Percentiles rank a stretch among this genome's conserved stretches.
phyloP scores from a whole-genome alignment of 2,888 invertebrate species.

The Amaurobius ferox region DNA sequence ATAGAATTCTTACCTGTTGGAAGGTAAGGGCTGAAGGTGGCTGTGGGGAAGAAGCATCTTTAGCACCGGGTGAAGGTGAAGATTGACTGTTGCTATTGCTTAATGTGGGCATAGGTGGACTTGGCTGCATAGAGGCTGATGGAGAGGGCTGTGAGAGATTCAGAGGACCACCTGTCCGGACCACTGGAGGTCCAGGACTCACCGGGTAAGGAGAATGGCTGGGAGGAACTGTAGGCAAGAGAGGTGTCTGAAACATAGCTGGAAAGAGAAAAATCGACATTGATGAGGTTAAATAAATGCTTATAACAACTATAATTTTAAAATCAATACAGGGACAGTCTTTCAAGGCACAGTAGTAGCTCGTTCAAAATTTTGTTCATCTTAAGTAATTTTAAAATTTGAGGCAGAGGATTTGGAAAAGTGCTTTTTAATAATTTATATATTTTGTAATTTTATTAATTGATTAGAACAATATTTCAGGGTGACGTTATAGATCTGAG shows the following conservation, averaged over 20 bases:
- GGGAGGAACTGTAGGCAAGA: conserved; percentile 77
- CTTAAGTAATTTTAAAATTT: too few relatives aligned
- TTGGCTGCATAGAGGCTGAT: conserved; percentile 80
- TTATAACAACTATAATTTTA: too few relatives aligned
- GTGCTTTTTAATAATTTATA: too few relatives aligned
- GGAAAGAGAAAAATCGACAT: conserved; percentile 20
- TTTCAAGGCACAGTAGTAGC: too few relatives aligned
- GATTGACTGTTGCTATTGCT: conserved; percentile 71
- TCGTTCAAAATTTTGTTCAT: too few relatives aligned
- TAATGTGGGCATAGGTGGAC: conserved; percentile 80
- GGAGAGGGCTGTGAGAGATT: conserved; percentile 69
- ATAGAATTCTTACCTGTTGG: conserved; percentile 70
- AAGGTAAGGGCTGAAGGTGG: conserved; percentile 73
- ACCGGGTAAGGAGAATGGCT: conserved; percentile 73
- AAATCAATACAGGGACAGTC: too few relatives aligned
- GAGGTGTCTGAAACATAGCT: conserved; percentile 85
- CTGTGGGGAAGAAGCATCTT: conserved; percentile 70
- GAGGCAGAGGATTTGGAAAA: too few relatives aligned
- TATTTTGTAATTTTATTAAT: too few relatives aligned
- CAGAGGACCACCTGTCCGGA: conserved; percentile 56
- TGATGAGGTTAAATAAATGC: too few relatives aligned
- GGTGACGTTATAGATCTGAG: too few relatives aligned
- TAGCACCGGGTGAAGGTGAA: conserved; percentile 71
- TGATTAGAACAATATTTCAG: too few relatives aligned
- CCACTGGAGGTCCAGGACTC: conserved; percentile 63